Conservation (phyloP, 2,888 invertebrate species). For the Parnassius glacialis region DNA sequence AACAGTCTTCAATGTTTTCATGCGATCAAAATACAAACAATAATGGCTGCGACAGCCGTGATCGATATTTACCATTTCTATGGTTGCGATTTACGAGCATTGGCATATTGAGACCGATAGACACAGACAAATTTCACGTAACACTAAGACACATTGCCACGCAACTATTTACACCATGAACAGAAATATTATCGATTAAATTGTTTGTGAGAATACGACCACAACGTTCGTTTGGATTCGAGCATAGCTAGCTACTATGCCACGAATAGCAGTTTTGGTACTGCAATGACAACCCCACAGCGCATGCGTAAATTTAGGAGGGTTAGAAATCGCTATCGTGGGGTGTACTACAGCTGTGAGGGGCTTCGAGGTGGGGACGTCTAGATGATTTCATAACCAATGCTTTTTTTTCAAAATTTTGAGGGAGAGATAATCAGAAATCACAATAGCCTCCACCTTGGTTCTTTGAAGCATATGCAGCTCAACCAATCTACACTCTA, state of each 20-base stretch:
- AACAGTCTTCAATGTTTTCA: background rate
- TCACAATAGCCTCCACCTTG: background rate
- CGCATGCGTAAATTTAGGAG: slow-evolving; percentile 74
- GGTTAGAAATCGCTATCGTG: slow-evolving; percentile 63
- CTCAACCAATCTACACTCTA: slow-evolving; percentile 35
- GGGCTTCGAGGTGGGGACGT: slow-evolving; percentile 37
- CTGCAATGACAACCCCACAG: slow-evolving; percentile 60
- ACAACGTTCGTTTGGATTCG: slow-evolving; percentile 51
- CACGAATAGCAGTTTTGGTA: slow-evolving; percentile 53
- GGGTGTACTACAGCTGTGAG: slow-evolving; percentile 71
- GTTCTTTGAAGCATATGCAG: background rate
- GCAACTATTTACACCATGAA: slow-evolving; percentile 36
- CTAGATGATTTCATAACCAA: slow-evolving; percentile 17
- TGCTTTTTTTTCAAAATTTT: slow-evolving; percentile 6
- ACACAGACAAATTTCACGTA: slow-evolving; percentile 44
- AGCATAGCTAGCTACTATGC: slow-evolving; percentile 63
- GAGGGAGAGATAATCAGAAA: background rate
- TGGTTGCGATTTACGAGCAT: slow-evolving; percentile 60
- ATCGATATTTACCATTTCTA: slow-evolving; percentile 77
- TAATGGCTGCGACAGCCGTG: slow-evolving; percentile 63
- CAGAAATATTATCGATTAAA: slow-evolving; percentile 32
- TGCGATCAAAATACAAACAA: slow-evolving; percentile 28
- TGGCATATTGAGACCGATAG: slow-evolving; percentile 58
- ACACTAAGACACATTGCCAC: slow-evolving; percentile 61
- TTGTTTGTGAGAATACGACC: slow-evolving; percentile 42